Evolutionary conservation across 2,797 vertebrate genomes (phyloP), one percentile per base, ranked within the genome.

Genomic region (Oryzias sinensis): DNA sequence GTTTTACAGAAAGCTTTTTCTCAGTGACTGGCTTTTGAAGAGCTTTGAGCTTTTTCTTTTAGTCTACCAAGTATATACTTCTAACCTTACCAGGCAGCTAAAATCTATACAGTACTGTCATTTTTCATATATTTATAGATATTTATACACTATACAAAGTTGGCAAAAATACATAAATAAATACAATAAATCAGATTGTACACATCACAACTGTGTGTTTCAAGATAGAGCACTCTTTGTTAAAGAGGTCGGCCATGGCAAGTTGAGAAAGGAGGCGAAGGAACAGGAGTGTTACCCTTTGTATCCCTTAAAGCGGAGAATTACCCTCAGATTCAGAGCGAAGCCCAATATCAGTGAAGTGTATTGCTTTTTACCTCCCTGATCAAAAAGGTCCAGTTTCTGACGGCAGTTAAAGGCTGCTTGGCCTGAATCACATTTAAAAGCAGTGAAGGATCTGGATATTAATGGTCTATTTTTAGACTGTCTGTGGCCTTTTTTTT

Each of bases 71-170:
- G 87, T 87, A 90, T 90, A 91, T 92, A 90, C 89, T 90, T 89
- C 88, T 89, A 87, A 90, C 91, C 90, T 88, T 86, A 90, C 90
- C 87, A 91, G 90, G 91, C 90, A 89, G 89, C 93, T 93, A 93
- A 91, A 90, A 91, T 92, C 91, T 92, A 93, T 93, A 93, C 92
- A 93, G 92, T 92, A 92, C 89, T 88, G 88, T 91, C 82, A 86
- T 89, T 90, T 85, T 89, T 91, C 88, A 89, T 90, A 92, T 92
- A 92, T 92, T 90, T 91, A 92, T 91, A 91, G 86, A 89, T 90
- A 88, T 93, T 92, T 93, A 89, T 93, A 93, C 92, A 93, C 91
- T 93, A 89, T 93, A 93, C 92, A 93, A 92, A 92, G 90, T 93
- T 93, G 90, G 90, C 90, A 92, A 90, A 90, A 91, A 90, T 88